Conservation (phyloP, 2,888 invertebrate species). For the Bombylius discolor region DNA sequence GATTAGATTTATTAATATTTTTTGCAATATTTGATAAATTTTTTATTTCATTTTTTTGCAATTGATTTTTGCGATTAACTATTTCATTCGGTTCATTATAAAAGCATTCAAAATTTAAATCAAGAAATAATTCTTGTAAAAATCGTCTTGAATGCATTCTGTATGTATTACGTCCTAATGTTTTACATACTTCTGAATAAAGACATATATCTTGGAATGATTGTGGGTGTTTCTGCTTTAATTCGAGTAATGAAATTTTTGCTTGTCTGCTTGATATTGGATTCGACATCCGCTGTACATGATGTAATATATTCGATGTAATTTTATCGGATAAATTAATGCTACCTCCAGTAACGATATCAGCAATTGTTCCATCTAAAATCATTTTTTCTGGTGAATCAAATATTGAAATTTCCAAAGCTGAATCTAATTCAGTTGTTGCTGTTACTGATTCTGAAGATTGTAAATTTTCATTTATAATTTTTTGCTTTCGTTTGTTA, state of each 20-base stretch:
- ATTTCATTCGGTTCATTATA: constrained; percentile 40
- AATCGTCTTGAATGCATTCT: constrained; percentile 72
- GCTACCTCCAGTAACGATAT: background rate
- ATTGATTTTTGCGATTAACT: constrained; percentile 28
- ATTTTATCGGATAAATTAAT: constrained; percentile 28
- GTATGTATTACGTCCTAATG: constrained; percentile 67
- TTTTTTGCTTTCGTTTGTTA: constrained; percentile 1
- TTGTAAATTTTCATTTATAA: constrained; percentile 14
- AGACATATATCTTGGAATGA: constrained; percentile 76
- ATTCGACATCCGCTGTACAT: constrained; percentile 63
- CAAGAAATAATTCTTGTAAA: constrained; percentile 86
- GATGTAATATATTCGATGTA: constrained; percentile 44
- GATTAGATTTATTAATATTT: constrained; percentile 4
- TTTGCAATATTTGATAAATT: background rate
- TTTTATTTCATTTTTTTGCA: constrained; percentile 5
- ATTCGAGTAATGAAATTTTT: constrained; percentile 63
- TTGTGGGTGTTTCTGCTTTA: constrained; percentile 59
- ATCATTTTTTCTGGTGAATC: constrained; percentile 35
- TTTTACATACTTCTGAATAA: constrained; percentile 79
- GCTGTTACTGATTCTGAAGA: constrained; percentile 18
- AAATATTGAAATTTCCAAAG: constrained; percentile 25
- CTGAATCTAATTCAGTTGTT: no score
- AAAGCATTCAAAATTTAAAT: constrained; percentile 59
- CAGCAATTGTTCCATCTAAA: background rate
- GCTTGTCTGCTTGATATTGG: constrained; percentile 68